Base-by-base conservation (phyloP, 2,113 vertebrate species). In the Nanger granti region DNA sequence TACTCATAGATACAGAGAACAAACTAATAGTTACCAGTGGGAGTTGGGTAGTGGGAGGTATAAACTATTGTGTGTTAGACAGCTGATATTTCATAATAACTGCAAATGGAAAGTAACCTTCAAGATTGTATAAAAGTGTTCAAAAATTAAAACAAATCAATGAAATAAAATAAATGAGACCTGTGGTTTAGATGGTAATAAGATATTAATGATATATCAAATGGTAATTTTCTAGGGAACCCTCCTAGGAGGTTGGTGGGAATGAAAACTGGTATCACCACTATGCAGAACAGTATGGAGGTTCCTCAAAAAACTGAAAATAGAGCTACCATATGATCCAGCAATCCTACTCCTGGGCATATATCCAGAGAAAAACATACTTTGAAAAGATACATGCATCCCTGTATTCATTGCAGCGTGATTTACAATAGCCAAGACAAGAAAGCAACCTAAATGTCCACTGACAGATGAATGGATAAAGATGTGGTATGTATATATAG, bases 401-500 rank as follows among this genome's bases (percentile, higher is more conserved):
- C 17, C 5, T 0, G 17, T 34, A 17, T 83, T 34, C 47, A 34
- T 3, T 20, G 9, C 28, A 52, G 47, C 29, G 20, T 0, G 1
- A 82, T 31, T 18, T 52, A 82, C 29, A 82, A 34, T 82, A 11
- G 79, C 47, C 47, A 34, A 18, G 47, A 34, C 79, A 82, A 31
- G 79, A 47, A 80, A 80, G 76, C 44, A 49, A 31, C 14, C 79
- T 49, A 49, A 80, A 80, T 80, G 79, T 49, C 26, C 44, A 80
- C 1, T 29, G 44, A 49, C 26, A 49, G 79, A 80, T 31, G 79
- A 80, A 10, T 18, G 44, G 79, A 18, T 49, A 80, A 80, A 80
- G 28, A 80, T 17, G 44, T 18, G 79, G 28, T 49, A 17, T 29
- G 44, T 18, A 18, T 10, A 5, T 31, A 3, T 14, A 49, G 28